Conservation (phyloP, 1,140 invertebrate species). For the Meloidogyne floridensis region DNA sequence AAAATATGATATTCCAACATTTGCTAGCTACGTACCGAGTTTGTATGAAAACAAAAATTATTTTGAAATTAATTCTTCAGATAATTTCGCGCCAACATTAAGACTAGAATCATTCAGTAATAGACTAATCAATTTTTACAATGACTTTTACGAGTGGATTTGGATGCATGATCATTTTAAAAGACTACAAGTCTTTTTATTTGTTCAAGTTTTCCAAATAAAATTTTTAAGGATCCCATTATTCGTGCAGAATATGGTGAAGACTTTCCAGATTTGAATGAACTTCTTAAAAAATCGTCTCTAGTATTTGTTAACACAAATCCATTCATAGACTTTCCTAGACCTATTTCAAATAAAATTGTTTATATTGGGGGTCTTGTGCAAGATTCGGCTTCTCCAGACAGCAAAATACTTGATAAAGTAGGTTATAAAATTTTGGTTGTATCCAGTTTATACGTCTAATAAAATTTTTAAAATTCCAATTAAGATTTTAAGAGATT, state of each 20-base stretch:
- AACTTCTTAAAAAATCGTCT: slow-evolving; percentile 30
- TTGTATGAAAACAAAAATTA: background rate
- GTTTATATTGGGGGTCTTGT: slow-evolving; percentile 35
- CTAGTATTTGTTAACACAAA: slow-evolving; percentile 35
- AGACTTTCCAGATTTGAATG: slow-evolving; percentile 18
- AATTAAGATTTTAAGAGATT: too few relatives aligned
- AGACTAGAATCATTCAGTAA: background rate
- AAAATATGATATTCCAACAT: slow-evolving; percentile 23
- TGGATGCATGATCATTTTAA: background rate
- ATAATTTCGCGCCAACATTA: too few relatives aligned
- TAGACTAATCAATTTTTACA: slow-evolving; percentile 17
- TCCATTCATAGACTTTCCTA: slow-evolving; percentile 32
- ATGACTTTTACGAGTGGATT: slow-evolving; percentile 11
- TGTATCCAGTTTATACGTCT: too few relatives aligned
- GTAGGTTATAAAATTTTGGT: background rate
- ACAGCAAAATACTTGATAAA: background rate
- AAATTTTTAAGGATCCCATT: slow-evolving; percentile 16
- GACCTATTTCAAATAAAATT: slow-evolving; percentile 38
- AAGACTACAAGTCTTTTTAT: background rate
- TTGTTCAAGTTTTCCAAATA: background rate
- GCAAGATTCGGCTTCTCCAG: slow-evolving; percentile 15
- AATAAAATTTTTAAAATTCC: too few relatives aligned
- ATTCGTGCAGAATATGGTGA: slow-evolving; percentile 24
- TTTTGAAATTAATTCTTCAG: background rate
- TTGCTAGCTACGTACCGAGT: slow-evolving; percentile 31